Evolutionary conservation across 2,113 vertebrate species (phyloP).

Genomic region (Fukomys damarensis): DNA sequence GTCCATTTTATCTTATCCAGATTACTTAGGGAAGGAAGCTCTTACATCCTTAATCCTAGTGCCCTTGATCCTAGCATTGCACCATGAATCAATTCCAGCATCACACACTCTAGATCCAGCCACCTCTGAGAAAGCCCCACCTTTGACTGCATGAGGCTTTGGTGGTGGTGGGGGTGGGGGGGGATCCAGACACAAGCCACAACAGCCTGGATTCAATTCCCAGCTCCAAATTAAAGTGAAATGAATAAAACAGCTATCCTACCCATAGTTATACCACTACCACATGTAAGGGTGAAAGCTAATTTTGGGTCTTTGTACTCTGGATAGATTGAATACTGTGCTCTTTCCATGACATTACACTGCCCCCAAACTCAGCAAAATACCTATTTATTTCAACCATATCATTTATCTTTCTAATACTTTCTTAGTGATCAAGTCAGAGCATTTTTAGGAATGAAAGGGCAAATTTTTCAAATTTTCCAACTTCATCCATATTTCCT

Average conservation of each 20-base stretch:
- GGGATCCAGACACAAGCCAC: no score
- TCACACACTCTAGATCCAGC: no score
- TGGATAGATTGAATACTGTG: neutral
- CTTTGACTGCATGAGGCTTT: no score
- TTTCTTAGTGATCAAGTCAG: neutral
- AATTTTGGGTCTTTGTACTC: neutral
- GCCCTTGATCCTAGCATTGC: no score
- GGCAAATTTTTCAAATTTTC: constrained; percentile 46
- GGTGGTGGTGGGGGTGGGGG: no score
- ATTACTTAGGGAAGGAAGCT: no score
- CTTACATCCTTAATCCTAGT: no score
- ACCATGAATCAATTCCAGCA: no score
- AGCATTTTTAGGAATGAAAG: constrained; percentile 43
- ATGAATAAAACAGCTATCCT: neutral
- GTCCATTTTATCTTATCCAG: no score
- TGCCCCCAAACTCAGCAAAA: neutral
- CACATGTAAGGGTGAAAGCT: neutral
- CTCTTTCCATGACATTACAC: neutral
- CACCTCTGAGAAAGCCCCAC: no score
- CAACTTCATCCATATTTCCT: neutral
- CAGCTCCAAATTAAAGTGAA: neutral
- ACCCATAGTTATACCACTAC: neutral
- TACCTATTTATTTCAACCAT: constrained; percentile 18
- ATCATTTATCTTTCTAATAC: neutral
- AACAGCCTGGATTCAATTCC: neutral